These are phyloP conservation scores for Candidula unifasciata DNA, from an alignment of 2,888 invertebrate species.

Conservation along the genomic window DNA sequence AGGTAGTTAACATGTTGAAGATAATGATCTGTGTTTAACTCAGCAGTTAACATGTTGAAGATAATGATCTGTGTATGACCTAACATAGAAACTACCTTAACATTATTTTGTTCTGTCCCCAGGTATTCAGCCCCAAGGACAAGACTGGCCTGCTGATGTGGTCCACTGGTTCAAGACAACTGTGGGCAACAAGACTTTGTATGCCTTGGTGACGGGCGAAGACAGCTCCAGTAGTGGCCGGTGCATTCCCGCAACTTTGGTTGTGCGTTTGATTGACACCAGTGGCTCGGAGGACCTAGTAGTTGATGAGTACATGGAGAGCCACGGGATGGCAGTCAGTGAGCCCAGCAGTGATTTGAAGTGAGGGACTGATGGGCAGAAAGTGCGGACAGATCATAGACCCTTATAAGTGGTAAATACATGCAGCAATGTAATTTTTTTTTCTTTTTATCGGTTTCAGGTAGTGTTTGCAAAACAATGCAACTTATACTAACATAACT, in stretches of 20 bases:
- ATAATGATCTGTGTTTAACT: no score
- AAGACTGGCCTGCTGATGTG: slow-evolving; percentile 63
- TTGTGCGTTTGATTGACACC: slow-evolving; percentile 43
- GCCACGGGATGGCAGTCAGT: slow-evolving; percentile 16
- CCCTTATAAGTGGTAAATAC: no score
- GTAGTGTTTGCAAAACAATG: no score
- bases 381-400: no score
- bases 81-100: not conserved
- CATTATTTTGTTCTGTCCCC: not conserved
- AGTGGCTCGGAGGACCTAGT: slow-evolving; percentile 42
- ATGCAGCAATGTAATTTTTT: no score
- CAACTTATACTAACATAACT: no score
- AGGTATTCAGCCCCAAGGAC: slow-evolving; percentile 43
- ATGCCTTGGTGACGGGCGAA: slow-evolving; percentile 56
- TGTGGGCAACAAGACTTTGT: slow-evolving; percentile 58
- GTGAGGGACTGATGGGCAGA: not conserved
- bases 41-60: no score
- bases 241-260: not conserved
- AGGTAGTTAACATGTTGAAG: no score
- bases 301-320: slow-evolving; percentile 25
- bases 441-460: no score
- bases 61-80: no score
- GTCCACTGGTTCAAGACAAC: slow-evolving; percentile 65
- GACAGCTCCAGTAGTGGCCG: not conserved
- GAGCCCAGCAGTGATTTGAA: not conserved